Evolutionary conservation across 1,140 invertebrate species (phyloP), one percentile per base, ranked within the genome.

Genomic region (Neodiprion virginianus): DNA sequence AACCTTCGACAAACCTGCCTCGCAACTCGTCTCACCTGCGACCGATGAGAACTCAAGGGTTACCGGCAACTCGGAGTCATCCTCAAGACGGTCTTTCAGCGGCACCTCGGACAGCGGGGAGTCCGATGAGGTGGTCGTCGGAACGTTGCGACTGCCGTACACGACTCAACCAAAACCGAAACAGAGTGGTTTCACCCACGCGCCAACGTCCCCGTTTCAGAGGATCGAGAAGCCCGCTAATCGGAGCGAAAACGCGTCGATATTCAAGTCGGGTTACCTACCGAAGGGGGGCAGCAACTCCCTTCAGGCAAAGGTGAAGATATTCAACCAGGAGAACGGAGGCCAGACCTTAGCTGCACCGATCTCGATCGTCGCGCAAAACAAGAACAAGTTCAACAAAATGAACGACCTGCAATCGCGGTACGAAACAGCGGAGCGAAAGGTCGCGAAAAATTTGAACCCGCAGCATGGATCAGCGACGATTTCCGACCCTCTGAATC

Each of bases 1-100:
- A n/a, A 89, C 93, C 5, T 96, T 97, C 82, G 95, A 96, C 77
- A 85, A 87, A 66, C 84, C 78, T 14, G 73, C 71, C 67, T 67
- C 49, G 84, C 79, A 14, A 11, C 4, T 69, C 21, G 23, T 23
- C 40, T 14, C 7, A 69, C 28, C 28, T 40, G 5, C 28, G 1
- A 11, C 21, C 4, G 40, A 69, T 14, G 61, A 14, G 61, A 17
- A 65, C 17, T 11, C 14, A 4, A 47, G 67, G 14, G 7, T 47
- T 21, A 21, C 11, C 11, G 11, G 11, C 4, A 14, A 69, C 11
- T 69, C 67, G 2, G 67, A 23, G 11, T 69, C 40, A 14, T 23
- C 17, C 10, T 40, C 28, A 40, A 69, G 40, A 12, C 11, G 40
- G 4, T 10, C 71, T 8, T 70, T 69, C n/a, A 28, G n/a, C 53